Evolutionary conservation across 2,113 vertebrate species (phyloP).

Genomic region (Mellivora capensis): DNA sequence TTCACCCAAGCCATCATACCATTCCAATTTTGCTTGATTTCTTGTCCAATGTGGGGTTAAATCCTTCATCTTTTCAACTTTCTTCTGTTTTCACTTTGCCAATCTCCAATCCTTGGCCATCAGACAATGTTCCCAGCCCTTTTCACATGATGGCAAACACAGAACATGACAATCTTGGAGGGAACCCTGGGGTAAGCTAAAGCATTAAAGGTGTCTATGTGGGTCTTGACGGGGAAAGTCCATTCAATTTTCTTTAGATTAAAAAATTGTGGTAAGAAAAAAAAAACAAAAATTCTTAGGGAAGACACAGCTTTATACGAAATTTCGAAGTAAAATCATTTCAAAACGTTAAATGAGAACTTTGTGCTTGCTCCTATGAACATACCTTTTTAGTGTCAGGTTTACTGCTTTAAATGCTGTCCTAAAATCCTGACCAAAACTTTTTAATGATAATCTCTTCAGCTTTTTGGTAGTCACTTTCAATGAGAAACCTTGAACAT

Average conservation of each 20-base stretch:
- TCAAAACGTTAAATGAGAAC: slow-evolving; percentile 15
- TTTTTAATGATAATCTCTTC: slow-evolving; percentile 3
- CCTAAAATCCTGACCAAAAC: neutral
- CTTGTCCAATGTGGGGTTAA: neutral
- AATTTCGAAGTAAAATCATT: slow-evolving; percentile 30
- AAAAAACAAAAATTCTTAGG: slow-evolving; percentile 1
- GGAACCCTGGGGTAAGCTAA: neutral
- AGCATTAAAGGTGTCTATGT: neutral
- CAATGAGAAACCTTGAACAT: neutral
- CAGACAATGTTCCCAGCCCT: neutral
- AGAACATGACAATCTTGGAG: neutral
- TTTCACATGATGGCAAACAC: neutral
- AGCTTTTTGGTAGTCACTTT: neutral
- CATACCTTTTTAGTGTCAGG: neutral
- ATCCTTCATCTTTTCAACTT: neutral
- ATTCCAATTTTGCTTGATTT: neutral
- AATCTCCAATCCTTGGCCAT: neutral
- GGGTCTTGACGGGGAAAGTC: neutral
- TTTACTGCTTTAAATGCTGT: neutral
- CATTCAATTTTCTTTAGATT: neutral
- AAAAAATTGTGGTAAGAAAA: slow-evolving; percentile 22
- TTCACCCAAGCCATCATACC: neutral
- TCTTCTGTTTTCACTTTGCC: neutral
- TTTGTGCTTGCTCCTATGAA: neutral
- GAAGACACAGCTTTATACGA: neutral